These are phyloP conservation scores for Sepioteuthis lessoniana DNA, from an alignment of 2,888 invertebrate genomes.

Conservation along the genomic window DNA sequence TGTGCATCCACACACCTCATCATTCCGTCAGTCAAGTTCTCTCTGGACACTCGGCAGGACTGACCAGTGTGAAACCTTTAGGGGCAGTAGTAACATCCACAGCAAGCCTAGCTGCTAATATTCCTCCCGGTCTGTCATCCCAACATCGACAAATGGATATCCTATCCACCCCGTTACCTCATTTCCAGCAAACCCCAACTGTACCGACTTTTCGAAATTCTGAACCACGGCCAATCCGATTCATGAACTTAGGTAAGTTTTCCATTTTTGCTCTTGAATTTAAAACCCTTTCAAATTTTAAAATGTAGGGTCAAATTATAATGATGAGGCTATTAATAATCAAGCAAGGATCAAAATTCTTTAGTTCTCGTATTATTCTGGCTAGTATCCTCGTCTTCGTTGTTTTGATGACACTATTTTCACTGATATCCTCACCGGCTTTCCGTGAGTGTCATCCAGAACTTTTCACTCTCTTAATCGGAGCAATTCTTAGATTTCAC, in stretches of 20 bases:
- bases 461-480: too few species aligned
- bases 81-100: conserved; percentile 52
- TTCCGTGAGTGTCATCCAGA: too few species aligned
- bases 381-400: too few species aligned
- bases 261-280: background rate
- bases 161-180: conserved; percentile 16
- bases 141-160: conserved; percentile 38
- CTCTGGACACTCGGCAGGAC: background rate
- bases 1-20: conserved; percentile 64
- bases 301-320: too few species aligned
- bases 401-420: too few species aligned
- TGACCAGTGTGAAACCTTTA: conserved; percentile 50
- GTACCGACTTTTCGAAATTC: background rate
- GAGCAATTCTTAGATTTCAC: too few species aligned
- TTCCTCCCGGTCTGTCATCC: background rate
- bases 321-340: too few species aligned
- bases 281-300: too few species aligned
- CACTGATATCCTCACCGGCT: too few species aligned
- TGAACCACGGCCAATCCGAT: conserved; percentile 48
- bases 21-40: conserved; percentile 48
- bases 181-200: conserved; percentile 34
- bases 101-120: conserved; percentile 36
- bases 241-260: conserved; percentile 50
- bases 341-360: too few species aligned
- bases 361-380: too few species aligned